Evolutionary conservation across 2,797 vertebrate genomes (phyloP), one percentile per base, ranked within the genome.

Genomic region (Manis pentadactyla): DNA sequence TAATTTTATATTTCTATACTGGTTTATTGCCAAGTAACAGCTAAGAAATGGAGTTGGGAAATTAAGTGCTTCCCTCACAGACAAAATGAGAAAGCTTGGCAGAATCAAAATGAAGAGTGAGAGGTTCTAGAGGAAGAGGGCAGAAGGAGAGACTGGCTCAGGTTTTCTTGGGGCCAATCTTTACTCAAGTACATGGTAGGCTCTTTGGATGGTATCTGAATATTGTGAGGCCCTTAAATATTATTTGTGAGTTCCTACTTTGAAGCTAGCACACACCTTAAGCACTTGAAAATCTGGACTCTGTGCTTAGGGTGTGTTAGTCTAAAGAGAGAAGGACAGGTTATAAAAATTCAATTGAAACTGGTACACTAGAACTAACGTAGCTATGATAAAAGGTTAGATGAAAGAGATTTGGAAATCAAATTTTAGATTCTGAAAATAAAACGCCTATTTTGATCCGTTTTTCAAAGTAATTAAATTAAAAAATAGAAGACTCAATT

Each of bases 381-480:
- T 63, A 64, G 37, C 4, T 68, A 7, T 12, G 64, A 14, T 42
- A 18, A 2, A 78, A 46, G 4, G 4, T 88, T 87, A 64, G 18
- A 29, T 53, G 5, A 66, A 91, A 94, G 12, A 77, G 8, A 78
- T 68, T 19, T 51, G 61, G 27, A n/a, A 87, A 79, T 63, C 17
- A 92, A 29, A 75, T 57, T 25, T 71, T 66, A 42, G 12, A 83
- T 39, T 79, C 8, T 57, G 27, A 68, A 74, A 66, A 51, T 39
- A 39, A 27, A 49, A 31, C 34, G 8, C 29, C 87, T 29, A 37
- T 55, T 94, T 69, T 90, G 6, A 87, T 68, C 27, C 39, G 64
- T 61, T 95, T 84, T 90, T 49, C 39, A 61, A 93, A 92, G 7
- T 53, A 90, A 88, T 51, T 78, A 63, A 93, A 84, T 46, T 57